Evolutionary conservation across 2,888 invertebrate genomes (phyloP).

Genomic region (Trimorus sp.): DNA sequence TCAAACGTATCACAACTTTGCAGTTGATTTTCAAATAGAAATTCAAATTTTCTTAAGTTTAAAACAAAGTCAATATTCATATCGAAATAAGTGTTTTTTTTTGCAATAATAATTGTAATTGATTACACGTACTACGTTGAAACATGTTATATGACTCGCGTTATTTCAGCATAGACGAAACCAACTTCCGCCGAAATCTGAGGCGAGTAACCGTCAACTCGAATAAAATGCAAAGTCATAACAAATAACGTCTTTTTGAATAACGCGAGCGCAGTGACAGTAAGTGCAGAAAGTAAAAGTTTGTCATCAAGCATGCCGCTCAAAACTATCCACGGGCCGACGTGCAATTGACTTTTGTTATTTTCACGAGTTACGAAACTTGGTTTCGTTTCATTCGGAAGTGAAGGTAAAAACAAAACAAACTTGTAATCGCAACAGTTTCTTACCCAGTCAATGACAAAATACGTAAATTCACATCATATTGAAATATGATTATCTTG

Average conservation of each 20-base stretch:
- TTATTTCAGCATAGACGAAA: neutral
- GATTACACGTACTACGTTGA: neutral
- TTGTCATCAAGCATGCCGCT: conserved; percentile 51
- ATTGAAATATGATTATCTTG: too few relatives aligned
- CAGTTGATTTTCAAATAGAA: too few relatives aligned
- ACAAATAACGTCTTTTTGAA: conserved; percentile 42
- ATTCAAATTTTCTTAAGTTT: too few relatives aligned
- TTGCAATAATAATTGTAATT: neutral
- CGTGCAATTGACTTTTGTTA: conserved; percentile 38
- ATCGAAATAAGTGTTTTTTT: neutral
- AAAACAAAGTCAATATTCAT: too few relatives aligned
- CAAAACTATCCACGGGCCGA: conserved; percentile 17
- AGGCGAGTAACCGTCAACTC: conserved; percentile 4
- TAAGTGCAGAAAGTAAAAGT: conserved; percentile 54
- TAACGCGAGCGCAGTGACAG: conserved; percentile 33
- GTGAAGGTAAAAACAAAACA: neutral
- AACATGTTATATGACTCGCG: neutral
- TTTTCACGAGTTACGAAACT: conserved; percentile 35
- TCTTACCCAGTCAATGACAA: too few relatives aligned
- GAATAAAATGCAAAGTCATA: conserved; percentile 40
- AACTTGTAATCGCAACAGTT: too few relatives aligned
- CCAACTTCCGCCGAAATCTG: conserved; percentile 10
- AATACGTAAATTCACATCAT: too few relatives aligned
- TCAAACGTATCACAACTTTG: too few relatives aligned
- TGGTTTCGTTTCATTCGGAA: conserved; percentile 3